Conservation (phyloP, 92 coral and sea anemone species). For the Actinostola sp. region DNA sequence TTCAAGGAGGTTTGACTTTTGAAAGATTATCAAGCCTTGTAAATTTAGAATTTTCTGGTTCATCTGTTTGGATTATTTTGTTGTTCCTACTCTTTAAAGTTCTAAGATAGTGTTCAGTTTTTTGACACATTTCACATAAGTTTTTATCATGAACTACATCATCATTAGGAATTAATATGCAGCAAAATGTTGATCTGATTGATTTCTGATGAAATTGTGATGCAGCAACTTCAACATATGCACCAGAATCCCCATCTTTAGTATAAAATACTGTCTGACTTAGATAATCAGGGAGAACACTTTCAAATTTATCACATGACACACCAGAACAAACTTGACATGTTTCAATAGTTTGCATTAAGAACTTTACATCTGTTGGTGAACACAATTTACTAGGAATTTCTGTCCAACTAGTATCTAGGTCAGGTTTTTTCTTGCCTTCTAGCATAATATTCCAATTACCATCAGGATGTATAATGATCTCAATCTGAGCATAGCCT, state of each 20-base stretch:
- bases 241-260: constrained; percentile 22
- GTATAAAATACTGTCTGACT: constrained; percentile 10
- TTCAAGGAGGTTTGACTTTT: constrained; percentile 36
- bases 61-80: no score
- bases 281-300: constrained; percentile 7
- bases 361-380: neutral
- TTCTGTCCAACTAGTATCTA: constrained; percentile 6
- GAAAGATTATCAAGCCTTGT: constrained; percentile 51
- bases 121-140: constrained; percentile 33
- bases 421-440: constrained; percentile 1
- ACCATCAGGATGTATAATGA: constrained; percentile 12
- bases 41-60: constrained; percentile 32
- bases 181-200: constrained; percentile 19
- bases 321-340: constrained; percentile 1
- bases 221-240: constrained; percentile 26
- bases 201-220: constrained; percentile 6
- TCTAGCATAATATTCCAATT: constrained; percentile 19
- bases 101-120: constrained; percentile 17
- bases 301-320: neutral
- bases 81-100: no score
- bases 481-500: constrained; percentile 3
- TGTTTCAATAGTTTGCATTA: constrained; percentile 7
- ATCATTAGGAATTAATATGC: constrained; percentile 33
- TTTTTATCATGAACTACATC: no score
- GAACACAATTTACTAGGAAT: neutral